Percentiles rank a stretch among this genome's conserved stretches.
These are phyloP conservation scores for Oryctolagus cuniculus DNA, from an alignment of 2,113 vertebrate species.

Conservation along the genomic window DNA sequence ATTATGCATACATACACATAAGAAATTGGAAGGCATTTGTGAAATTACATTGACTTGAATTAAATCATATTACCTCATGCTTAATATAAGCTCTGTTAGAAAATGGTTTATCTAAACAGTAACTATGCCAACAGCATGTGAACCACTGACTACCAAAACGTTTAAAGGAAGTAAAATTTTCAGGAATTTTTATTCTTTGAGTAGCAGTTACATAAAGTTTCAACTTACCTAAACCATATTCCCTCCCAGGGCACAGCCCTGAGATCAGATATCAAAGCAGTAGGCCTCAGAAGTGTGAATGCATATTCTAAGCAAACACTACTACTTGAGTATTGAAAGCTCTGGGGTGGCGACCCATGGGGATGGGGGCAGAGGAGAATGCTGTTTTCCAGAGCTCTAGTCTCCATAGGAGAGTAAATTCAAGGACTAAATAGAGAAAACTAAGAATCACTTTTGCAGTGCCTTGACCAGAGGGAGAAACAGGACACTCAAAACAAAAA, in stretches of 20 bases:
- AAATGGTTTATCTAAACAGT: constrained; percentile 10
- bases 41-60: constrained; percentile 28
- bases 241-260: neutral
- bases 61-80: neutral
- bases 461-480: constrained; percentile 21
- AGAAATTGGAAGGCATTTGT: neutral
- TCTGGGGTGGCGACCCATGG: neutral
- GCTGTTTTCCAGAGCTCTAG: neutral
- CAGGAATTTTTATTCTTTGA: constrained; percentile 28
- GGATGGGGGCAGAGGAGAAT: neutral
- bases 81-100: constrained; percentile 9
- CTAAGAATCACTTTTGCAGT: constrained; percentile 11
- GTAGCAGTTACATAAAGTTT: neutral
- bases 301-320: constrained; percentile 26
- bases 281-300: neutral
- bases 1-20: neutral
- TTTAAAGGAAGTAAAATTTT: constrained; percentile 11
- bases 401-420: neutral
- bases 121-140: neutral
- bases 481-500: neutral
- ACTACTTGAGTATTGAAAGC: neutral
- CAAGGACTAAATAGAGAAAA: neutral
- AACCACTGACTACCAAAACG: neutral
- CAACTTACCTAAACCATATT: neutral
- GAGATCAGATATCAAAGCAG: neutral